phyloP scores from a whole-genome alignment of 2,113 vertebrate species.

The Reinhardtius hippoglossoides region DNA sequence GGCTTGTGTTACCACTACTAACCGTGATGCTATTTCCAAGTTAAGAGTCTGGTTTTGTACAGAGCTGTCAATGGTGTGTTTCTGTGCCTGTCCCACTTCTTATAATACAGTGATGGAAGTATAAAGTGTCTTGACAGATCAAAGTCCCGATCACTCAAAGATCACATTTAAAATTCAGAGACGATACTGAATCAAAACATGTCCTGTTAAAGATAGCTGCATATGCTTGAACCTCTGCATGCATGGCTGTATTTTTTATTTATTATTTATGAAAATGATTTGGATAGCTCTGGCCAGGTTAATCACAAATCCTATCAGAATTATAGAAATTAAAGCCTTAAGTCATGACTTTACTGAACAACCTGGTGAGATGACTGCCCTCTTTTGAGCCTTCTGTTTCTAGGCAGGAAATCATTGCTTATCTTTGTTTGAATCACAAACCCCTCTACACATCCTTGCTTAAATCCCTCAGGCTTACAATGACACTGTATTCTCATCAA shows the following conservation, averaged over 20 bases:
- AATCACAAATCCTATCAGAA: slow-evolving; percentile 32
- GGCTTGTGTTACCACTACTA: background rate
- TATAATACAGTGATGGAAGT: slow-evolving; percentile 20
- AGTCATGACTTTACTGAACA: slow-evolving; percentile 20
- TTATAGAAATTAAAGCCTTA: slow-evolving; percentile 10
- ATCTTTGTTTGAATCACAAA: slow-evolving; percentile 64
- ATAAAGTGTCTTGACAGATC: background rate
- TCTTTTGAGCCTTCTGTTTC: slow-evolving; percentile 52
- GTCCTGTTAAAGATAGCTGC: slow-evolving; percentile 26
- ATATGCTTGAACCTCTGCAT: slow-evolving; percentile 55
- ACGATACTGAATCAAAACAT: slow-evolving; percentile 6
- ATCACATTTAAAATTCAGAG: background rate
- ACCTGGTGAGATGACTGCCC: slow-evolving; percentile 32
- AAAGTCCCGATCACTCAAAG: background rate
- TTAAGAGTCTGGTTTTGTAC: background rate
- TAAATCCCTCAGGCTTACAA: slow-evolving; percentile 56
- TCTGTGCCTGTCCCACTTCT: background rate
- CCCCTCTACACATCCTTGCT: slow-evolving; percentile 61
- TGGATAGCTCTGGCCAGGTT: slow-evolving; percentile 12
- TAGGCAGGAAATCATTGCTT: slow-evolving; percentile 65
- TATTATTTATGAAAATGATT: slow-evolving; percentile 23
- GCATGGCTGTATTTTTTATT: slow-evolving; percentile 55
- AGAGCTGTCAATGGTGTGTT: slow-evolving; percentile 3
- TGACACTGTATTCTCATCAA: slow-evolving; percentile 57
- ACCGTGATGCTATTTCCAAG: slow-evolving; percentile 1